Evolutionary conservation across 2,888 invertebrate genomes (phyloP).

Genomic region (Sarcophaga caerulescens): DNA sequence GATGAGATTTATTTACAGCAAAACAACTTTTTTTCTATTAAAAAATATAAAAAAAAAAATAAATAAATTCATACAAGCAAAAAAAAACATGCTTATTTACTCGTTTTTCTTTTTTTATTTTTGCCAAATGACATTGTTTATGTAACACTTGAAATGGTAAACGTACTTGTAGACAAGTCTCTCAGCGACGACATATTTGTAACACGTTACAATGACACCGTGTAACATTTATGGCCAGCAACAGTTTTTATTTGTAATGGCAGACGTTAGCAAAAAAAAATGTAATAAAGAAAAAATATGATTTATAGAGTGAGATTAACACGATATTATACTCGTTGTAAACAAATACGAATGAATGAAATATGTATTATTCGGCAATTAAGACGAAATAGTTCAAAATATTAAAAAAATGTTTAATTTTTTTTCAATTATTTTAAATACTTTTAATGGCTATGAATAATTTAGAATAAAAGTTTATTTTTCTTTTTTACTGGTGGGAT

Average conservation of each 20-base stretch:
- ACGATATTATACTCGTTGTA: not conserved
- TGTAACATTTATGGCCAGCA: constrained; percentile 40
- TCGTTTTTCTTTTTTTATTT: not conserved
- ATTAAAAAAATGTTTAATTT: no score
- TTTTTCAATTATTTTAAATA: no score
- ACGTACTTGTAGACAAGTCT: constrained; percentile 44
- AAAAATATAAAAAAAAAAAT: not conserved
- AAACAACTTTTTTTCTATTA: not conserved
- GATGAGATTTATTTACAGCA: not conserved
- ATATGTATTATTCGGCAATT: no score
- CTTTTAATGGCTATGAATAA: no score
- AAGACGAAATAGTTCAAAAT: no score
- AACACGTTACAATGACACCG: constrained; percentile 36
- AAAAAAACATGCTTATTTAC: constrained; percentile 18
- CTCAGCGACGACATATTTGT: constrained; percentile 24
- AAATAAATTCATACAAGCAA: not conserved
- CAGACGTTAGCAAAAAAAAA: no score
- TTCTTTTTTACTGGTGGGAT: no score
- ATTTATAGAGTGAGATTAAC: not conserved
- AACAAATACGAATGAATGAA: no score
- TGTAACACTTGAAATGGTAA: constrained; percentile 37
- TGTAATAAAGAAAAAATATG: not conserved
- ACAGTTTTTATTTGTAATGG: not conserved
- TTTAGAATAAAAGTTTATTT: no score
- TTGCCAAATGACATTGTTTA: constrained; percentile 28